Percentiles rank a stretch among this genome's conserved stretches.
Evolutionary conservation across 2,797 vertebrate genomes (phyloP).

Genomic region (Sphenopsis melanotis): DNA sequence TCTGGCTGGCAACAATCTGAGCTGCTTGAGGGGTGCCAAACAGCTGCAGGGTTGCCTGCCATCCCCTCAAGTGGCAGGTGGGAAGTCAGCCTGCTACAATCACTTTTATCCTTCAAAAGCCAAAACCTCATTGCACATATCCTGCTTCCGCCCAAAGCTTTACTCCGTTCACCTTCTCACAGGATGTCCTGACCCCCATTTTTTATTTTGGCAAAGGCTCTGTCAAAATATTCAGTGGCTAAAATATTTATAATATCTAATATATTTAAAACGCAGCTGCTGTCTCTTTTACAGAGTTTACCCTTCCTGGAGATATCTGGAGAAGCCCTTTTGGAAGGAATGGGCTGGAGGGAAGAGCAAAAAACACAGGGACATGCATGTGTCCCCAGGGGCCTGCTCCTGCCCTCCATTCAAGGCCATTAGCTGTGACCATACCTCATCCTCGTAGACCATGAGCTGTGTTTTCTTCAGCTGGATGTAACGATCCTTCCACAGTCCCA

Average conservation of each 20-base stretch:
- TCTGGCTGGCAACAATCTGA: conserved; percentile 5
- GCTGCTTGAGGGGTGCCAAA: conserved; percentile 34
- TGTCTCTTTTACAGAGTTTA: background rate
- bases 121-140: background rate
- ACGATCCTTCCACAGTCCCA: conserved; percentile 90
- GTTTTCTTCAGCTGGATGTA: conserved; percentile 87
- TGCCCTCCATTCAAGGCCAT: background rate
- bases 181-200: conserved; percentile 27
- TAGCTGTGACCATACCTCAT: conserved; percentile 79
- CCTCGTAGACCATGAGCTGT: conserved; percentile 85
- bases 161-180: background rate
- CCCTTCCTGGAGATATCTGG: background rate
- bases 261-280: conserved; percentile 6
- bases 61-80: conserved; percentile 45
- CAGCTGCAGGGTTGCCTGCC: conserved; percentile 57
- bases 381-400: background rate
- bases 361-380: background rate
- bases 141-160: conserved; percentile 27
- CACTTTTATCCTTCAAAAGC: conserved; percentile 53
- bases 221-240: conserved; percentile 49
- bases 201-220: background rate
- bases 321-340: background rate
- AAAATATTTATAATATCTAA: conserved; percentile 16
- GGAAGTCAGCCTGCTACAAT: conserved; percentile 17
- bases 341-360: background rate